These are phyloP conservation scores for Metopolophium dirhodum DNA, from an alignment of 1,140 invertebrate species.

Conservation along the genomic window DNA sequence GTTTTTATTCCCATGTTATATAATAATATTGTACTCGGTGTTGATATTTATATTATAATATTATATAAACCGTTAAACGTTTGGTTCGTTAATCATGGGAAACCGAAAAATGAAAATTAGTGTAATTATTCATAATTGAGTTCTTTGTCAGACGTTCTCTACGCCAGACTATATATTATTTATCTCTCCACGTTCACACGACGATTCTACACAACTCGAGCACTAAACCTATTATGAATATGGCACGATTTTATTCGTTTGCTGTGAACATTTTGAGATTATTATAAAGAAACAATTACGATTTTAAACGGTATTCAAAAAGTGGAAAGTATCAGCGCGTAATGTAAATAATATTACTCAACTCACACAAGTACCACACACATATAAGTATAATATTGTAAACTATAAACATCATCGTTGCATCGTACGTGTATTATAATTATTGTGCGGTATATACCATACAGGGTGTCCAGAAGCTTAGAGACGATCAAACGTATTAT, in stretches of 20 bases:
- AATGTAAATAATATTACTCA: slow-evolving; percentile 11
- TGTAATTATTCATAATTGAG: slow-evolving; percentile 6
- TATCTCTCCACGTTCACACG: slow-evolving; percentile 28
- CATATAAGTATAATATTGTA: not conserved
- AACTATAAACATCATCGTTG: not conserved
- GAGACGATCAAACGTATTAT: not conserved
- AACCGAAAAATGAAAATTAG: slow-evolving; percentile 50
- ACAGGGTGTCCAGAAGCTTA: not conserved
- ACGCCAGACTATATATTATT: not conserved
- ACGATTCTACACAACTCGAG: slow-evolving; percentile 1
- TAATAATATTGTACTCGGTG: not conserved
- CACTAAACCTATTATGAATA: slow-evolving; percentile 3
- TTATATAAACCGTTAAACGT: not conserved
- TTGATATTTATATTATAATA: slow-evolving; percentile 15
- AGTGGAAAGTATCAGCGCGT: not conserved
- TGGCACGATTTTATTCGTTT: slow-evolving; percentile 4
- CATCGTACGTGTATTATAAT: not conserved
- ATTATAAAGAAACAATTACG: not conserved
- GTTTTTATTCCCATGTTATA: not conserved
- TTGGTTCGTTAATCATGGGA: slow-evolving; percentile 36
- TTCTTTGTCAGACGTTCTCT: not conserved
- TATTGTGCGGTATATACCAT: not conserved
- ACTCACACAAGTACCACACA: not conserved
- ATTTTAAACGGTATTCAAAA: not conserved
- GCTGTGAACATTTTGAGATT: not conserved